These are phyloP conservation scores for Corydoras maculifer DNA, from an alignment of 2,113 vertebrate genomes.

Conservation along the genomic window DNA sequence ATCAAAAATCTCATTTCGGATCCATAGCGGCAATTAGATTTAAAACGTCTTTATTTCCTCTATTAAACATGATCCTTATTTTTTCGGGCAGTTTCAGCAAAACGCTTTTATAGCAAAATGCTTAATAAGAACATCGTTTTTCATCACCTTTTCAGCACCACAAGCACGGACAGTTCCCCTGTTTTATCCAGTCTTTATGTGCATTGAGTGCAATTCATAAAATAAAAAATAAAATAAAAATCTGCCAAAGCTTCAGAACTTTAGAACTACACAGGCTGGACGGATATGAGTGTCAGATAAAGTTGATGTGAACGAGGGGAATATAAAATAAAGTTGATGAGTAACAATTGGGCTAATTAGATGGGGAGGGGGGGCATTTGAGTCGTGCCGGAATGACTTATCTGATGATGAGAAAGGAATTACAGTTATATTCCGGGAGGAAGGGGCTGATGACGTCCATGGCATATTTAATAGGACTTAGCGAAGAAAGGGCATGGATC, in stretches of 20 bases:
- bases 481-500: constrained; percentile 76
- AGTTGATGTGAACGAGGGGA: constrained; percentile 34
- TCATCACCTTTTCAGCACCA: constrained; percentile 21
- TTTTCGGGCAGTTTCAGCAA: no score
- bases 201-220: not conserved
- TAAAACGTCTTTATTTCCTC: no score
- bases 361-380: constrained; percentile 75
- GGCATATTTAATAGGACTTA: constrained; percentile 95
- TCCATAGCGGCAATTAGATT: no score
- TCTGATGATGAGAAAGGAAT: constrained; percentile 85
- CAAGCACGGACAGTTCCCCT: constrained; percentile 32
- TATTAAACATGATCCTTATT: no score
- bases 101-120: not conserved
- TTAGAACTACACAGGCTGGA: constrained; percentile 12
- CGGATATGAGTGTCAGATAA: constrained; percentile 37
- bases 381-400: constrained; percentile 72
- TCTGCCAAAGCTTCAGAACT: not conserved
- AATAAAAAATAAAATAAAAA: no score
- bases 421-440: constrained; percentile 94
- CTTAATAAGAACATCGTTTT: not conserved
- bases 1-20: not conserved
- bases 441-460: constrained; percentile 97
- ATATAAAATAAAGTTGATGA: constrained; percentile 33
- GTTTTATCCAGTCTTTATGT: not conserved
- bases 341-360: constrained; percentile 44